Evolutionary conservation across 2,113 vertebrate species (phyloP), one percentile per base, ranked within the genome.

Genomic region (Festucalex cinctus): DNA sequence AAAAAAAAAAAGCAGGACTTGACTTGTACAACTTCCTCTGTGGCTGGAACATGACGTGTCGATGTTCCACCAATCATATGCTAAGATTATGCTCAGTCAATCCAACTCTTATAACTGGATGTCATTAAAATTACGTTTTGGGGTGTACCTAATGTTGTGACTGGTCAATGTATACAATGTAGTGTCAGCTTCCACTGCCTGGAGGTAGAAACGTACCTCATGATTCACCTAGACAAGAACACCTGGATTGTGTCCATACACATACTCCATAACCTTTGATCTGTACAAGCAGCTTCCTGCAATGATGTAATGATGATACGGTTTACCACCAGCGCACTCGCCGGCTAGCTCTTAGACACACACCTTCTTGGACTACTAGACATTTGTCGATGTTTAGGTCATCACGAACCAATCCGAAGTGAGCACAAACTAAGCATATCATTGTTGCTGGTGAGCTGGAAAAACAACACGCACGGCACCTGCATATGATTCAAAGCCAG

Each of bases 181-280:
- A 63, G 51, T 64, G 63, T 66, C 64, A 65, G 62, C 37, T 68
- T n/a, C 14, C 53, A 7, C 19, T 36, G 65, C 71, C 53, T 65
- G 19, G 12, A 58, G 70, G 46, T 44, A 28, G 67, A 81, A 79
- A 80, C 61, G 36, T 53, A 58, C 32, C 37, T 74, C 67, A 68
- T 82, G 68, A 78, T 56, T 80, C 68, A 83, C 41, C 43, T 37
- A 72, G 74, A 83, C 75, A 68, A 63, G 59, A 74, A 68, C 79
- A 85, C 79, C 83, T 85, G 85, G 76, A 75, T 63, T 72, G 5
- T 5, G 56, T 54, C 79, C 28, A 67, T 60, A 66, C 65, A 74
- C 43, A 72, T 28, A 20, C 60, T 62, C 63, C 66, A 2, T 67
- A 48, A 51, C 71, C 46, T 70, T 65, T 71, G 69, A 76, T 63